Evolutionary conservation across 1,140 invertebrate genomes (phyloP).

Genomic region (Heliconius himera): DNA sequence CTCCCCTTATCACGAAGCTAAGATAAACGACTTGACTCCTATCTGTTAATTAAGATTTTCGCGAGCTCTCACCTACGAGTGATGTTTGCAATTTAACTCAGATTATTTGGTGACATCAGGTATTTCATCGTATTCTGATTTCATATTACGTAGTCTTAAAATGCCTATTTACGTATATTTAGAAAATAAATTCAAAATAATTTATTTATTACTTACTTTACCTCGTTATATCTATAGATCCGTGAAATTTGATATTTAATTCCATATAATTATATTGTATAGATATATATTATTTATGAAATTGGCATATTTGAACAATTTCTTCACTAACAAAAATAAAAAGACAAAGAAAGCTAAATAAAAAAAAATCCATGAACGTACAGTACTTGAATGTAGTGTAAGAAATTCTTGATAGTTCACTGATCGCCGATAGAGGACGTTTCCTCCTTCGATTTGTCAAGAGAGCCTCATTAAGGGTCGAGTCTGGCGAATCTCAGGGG

Average conservation of each 20-base stretch:
- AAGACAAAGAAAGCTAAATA: not conserved
- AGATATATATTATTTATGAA: not conserved
- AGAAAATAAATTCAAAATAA: not conserved
- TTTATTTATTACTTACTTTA: not conserved
- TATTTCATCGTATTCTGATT: constrained; percentile 40
- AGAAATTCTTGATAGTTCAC: constrained; percentile 58
- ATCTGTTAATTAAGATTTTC: constrained; percentile 82
- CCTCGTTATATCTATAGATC: not conserved
- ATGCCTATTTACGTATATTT: not conserved
- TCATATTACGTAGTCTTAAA: constrained; percentile 17
- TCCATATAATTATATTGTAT: not conserved
- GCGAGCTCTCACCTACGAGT: constrained; percentile 69
- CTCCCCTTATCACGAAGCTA: constrained; percentile 69
- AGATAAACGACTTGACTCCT: constrained; percentile 72
- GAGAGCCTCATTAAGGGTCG: constrained; percentile 68
- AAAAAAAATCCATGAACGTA: not conserved
- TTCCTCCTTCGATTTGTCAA: constrained; percentile 64
- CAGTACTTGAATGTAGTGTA: constrained; percentile 42
- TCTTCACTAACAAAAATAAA: too few relatives aligned
- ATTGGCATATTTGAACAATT: not conserved
- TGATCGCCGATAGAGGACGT: constrained; percentile 71
- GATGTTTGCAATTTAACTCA: constrained; percentile 74
- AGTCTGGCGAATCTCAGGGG: constrained; percentile 63
- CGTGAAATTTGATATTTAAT: too few relatives aligned
- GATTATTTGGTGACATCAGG: constrained; percentile 40